Base-by-base conservation (phyloP, 2,797 vertebrate species). In the Mallotus villosus region DNA sequence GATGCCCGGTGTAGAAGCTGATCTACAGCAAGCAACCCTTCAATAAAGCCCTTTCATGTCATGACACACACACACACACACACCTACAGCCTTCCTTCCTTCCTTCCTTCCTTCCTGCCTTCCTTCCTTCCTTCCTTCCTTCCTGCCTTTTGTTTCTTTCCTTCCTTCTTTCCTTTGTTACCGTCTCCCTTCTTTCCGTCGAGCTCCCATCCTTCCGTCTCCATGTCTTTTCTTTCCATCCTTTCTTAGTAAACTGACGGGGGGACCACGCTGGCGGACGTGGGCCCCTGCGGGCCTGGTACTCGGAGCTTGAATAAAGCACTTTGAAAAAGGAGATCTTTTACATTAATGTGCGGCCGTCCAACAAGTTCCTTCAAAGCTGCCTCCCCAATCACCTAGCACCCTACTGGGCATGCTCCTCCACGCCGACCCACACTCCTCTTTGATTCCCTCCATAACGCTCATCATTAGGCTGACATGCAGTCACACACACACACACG, bases 311-410 rank as follows among this genome's bases (percentile, higher is more conserved):
- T 90, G 90, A 93, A 92, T 93, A 92, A 93, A 79, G 89, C 83
- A 79, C 88, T 89, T 92, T 93, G 92, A 92, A 93, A 92, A 89
- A 6, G 71, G 72, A 87, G 83, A 89, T 90, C 90, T 93, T 92
- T 93, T 92, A 93, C 91, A 93, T 94, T 92, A 94, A 93, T 92
- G 83, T 91, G 92, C 88, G 86, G 87, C 88, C 85, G 85, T 92
- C 92, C 92, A 90, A 93, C 91, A 91, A 91, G 91, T 92, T 91
- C 87, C 90, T 91, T 93, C 92, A 94, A 93, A 93, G 91, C 85
- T 82, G 75, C 79, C 86, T 88, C 87, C 85, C 86, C 90, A 90
- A 91, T 91, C 90, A 90, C 89, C 90, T 83, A 81, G 88, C 82
- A 84, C 91, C 93, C 93, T 86, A 91, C 64, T 76, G 92, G 89